Conservation (phyloP, 1,140 invertebrate species). For the Drosophila virilis region DNA sequence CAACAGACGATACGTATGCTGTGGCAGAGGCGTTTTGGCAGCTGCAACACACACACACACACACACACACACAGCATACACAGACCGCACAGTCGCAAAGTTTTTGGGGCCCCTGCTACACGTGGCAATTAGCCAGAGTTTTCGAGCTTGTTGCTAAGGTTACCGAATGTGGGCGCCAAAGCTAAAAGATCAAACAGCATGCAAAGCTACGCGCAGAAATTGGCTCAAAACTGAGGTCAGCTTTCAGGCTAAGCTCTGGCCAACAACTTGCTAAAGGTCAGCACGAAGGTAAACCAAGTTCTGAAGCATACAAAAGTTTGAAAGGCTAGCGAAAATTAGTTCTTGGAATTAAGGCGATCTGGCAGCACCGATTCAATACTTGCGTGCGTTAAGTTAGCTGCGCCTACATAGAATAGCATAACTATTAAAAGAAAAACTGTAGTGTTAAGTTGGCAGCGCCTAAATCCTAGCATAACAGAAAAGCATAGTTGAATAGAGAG, state of each 20-base stretch:
- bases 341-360: not conserved
- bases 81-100: conserved; percentile 3
- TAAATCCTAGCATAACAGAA: too few species aligned
- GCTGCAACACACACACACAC: conserved; percentile 37
- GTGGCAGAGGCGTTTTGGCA: conserved; percentile 40
- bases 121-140: conserved; percentile 36
- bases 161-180: conserved; percentile 4
- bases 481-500: too few species aligned
- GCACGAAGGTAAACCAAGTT: conserved; percentile 12
- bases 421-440: too few species aligned
- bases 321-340: conserved; percentile 1
- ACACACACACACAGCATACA: conserved; percentile 7
- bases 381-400: conserved; percentile 2
- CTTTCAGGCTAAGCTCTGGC: conserved; percentile 6
- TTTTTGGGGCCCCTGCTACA: conserved; percentile 41
- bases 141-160: conserved; percentile 19
- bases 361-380: conserved; percentile 1
- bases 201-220: conserved; percentile 26
- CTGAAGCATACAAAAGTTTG: not conserved
- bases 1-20: conserved; percentile 43
- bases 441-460: too few species aligned
- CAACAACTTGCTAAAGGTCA: conserved; percentile 25
- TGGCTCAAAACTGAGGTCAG: conserved; percentile 18
- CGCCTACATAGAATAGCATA: not conserved
- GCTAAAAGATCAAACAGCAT: conserved; percentile 34